phyloP scores from a whole-genome alignment of 2,888 invertebrate species.

The Drosophila niveifrons region DNA sequence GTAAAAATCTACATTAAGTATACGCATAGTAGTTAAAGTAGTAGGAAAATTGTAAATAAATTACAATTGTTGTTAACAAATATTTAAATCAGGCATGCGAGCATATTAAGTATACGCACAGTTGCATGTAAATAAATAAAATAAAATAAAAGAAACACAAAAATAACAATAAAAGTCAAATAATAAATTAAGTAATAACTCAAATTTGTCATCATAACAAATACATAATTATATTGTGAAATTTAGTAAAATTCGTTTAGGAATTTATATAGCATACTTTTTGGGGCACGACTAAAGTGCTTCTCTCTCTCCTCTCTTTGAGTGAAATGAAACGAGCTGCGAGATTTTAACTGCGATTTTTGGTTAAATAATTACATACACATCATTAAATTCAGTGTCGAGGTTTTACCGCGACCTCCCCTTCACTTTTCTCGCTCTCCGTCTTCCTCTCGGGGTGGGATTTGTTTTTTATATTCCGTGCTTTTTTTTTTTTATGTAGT shows the following conservation, averaged over 20 bases:
- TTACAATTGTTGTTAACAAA: too few species aligned
- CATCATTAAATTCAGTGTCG: conserved; percentile 31
- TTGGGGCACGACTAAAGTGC: background rate
- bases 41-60: too few species aligned
- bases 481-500: background rate
- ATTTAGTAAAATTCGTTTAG: background rate
- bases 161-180: background rate
- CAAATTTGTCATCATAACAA: background rate
- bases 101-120: background rate
- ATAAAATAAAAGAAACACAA: background rate
- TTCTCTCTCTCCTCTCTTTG: too few species aligned
- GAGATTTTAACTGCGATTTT: conserved; percentile 11
- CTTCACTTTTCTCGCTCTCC: background rate
- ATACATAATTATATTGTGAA: background rate
- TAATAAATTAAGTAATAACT: background rate
- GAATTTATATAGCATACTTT: conserved; percentile 4
- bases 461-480: background rate
- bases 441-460: background rate
- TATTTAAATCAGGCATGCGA: background rate
- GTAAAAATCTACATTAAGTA: too few species aligned
- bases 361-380: conserved; percentile 25
- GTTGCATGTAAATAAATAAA: background rate
- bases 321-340: background rate
- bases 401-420: conserved; percentile 10
- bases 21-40: too few species aligned